A percentile compares a stretch with the other conserved stretches of the same genome.
Conservation (phyloP, 2,797 vertebrate species). For the Rhinophrynus dorsalis region DNA sequence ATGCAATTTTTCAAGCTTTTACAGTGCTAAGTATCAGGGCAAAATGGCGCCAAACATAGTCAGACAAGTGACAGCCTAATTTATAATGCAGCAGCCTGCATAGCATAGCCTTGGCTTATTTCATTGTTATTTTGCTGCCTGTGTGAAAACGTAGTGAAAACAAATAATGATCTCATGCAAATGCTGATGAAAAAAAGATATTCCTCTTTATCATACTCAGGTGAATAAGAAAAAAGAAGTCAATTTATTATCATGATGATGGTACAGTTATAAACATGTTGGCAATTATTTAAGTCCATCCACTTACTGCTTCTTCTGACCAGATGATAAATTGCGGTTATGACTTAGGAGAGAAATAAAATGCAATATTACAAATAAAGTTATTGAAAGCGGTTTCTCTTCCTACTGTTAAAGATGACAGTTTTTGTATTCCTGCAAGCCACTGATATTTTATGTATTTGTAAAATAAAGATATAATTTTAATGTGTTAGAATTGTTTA, state of each 20-base stretch:
- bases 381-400: not conserved
- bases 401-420: not conserved
- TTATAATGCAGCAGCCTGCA: constrained; percentile 33
- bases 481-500: constrained; percentile 8
- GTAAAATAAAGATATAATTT: constrained; percentile 17
- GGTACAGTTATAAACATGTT: constrained; percentile 10
- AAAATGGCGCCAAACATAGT: constrained; percentile 27
- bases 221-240: not conserved
- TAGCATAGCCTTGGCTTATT: constrained; percentile 29
- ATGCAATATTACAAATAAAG: not conserved
- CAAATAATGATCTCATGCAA: constrained; percentile 12
- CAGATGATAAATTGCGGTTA: constrained; percentile 1
- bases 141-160: constrained; percentile 5
- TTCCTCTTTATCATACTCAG: not conserved
- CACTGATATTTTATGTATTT: not conserved
- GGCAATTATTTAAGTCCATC: not conserved
- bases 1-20: constrained; percentile 40
- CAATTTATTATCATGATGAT: constrained; percentile 1
- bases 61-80: constrained; percentile 43
- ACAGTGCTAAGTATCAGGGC: constrained; percentile 40
- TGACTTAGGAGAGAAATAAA: constrained; percentile 2
- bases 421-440: not conserved
- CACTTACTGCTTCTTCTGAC: not conserved
- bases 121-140: constrained; percentile 27
- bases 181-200: not conserved